A percentile compares a stretch with the other conserved stretches of the same genome.
Conservation (phyloP, 2,113 vertebrate species). For the Vireo altiloquus region DNA sequence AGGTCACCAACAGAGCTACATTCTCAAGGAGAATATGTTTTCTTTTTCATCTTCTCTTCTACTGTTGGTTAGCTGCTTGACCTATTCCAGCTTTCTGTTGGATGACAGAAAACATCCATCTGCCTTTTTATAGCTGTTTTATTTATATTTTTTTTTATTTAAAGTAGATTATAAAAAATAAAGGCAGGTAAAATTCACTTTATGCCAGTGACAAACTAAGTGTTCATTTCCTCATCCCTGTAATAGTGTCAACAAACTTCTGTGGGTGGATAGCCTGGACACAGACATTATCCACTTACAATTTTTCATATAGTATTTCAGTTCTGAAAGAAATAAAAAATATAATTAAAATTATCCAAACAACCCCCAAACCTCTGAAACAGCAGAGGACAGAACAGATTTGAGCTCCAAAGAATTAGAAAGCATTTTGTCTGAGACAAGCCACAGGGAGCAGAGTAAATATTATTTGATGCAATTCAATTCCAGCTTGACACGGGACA, state of each 20-base stretch:
- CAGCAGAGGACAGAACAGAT: neutral
- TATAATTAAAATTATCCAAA: neutral
- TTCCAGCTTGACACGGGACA: neutral
- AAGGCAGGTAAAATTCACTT: constrained; percentile 35
- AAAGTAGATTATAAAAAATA: neutral
- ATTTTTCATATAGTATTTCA: constrained; percentile 4
- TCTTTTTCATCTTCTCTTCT: neutral
- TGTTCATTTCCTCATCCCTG: constrained; percentile 29
- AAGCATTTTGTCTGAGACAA: neutral
- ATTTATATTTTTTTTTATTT: neutral
- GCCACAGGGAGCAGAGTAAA: neutral
- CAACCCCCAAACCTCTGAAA: neutral
- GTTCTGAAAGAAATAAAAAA: neutral
- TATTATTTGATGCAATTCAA: neutral
- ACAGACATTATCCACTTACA: constrained; percentile 14
- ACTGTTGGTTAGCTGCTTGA: neutral
- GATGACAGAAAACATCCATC: neutral
- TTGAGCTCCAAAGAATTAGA: neutral
- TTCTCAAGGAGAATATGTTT: neutral
- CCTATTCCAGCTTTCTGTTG: neutral
- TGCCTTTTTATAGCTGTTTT: neutral
- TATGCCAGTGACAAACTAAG: neutral
- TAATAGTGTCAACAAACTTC: constrained; percentile 23
- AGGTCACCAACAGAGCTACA: neutral
- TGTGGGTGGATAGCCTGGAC: neutral